Evolutionary conservation across 2,113 vertebrate genomes (phyloP).

Genomic region (Lophotis ruficrista): DNA sequence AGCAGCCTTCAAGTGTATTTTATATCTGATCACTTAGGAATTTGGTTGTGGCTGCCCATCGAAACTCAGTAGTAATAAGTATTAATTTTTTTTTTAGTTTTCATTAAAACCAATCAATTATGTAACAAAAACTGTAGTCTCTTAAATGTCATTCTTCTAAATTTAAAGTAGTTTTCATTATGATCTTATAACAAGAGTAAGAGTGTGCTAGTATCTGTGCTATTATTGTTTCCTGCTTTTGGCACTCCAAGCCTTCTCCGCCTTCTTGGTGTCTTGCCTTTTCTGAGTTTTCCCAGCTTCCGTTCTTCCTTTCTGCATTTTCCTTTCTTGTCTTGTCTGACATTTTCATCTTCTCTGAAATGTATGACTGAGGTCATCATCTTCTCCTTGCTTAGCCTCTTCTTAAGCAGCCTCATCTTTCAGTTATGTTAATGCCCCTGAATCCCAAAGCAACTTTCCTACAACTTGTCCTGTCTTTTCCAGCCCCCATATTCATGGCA

Average conservation of each 20-base stretch:
- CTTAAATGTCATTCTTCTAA: conserved; percentile 34
- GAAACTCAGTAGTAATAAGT: neutral
- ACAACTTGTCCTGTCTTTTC: neutral
- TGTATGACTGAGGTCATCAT: neutral
- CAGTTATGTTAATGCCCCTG: neutral
- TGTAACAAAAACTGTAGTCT: neutral
- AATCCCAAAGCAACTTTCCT: neutral
- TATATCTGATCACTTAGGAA: neutral
- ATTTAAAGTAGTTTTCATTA: conserved; percentile 1
- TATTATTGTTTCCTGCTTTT: conserved; percentile 27
- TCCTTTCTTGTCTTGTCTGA: neutral
- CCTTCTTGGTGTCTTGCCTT: neutral
- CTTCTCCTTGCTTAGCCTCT: neutral
- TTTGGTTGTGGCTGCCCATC: neutral
- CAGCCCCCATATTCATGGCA: neutral
- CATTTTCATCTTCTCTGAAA: neutral
- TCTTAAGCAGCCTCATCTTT: neutral
- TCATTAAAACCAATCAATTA: neutral
- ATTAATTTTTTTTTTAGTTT: neutral
- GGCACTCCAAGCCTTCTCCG: neutral
- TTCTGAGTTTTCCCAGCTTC: neutral
- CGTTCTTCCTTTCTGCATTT: neutral
- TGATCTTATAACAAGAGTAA: neutral
- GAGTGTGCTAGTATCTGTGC: neutral
- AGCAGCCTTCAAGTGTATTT: neutral